Evolutionary conservation across 2,797 vertebrate species (phyloP), one percentile per base, ranked within the genome.

Genomic region (Psittacula echo): DNA sequence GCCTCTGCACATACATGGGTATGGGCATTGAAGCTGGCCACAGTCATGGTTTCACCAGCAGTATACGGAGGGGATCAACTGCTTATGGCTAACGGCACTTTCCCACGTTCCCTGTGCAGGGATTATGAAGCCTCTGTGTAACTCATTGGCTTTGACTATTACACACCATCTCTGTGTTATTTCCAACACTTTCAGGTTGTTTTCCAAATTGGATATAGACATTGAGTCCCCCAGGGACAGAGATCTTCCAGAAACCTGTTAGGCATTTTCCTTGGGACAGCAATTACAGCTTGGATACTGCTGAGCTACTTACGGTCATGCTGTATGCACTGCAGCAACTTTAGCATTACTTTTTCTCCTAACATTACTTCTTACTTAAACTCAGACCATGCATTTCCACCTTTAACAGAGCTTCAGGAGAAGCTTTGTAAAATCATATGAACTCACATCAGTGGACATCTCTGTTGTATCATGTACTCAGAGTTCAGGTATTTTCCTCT

Each of bases 21-120:
- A 51, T 0, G 26, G 29, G 60, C 60, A 67, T 61, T 58, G 68
- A 82, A 44, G 81, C 37, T 58, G 54, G 44, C 17, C 45, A n/a
- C 3, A 15, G 51, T 53, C n/a, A 7, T 14, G 50, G 47, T 42
- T 37, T 60, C 34, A 64, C 50, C 42, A 78, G 61, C 62, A 48
- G 24, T 1, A 5, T 7, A 10, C 0, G 0, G 53, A 77, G n/a
- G 18, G 17, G 51, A 56, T 51, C 75, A 53, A 2, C 24, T 79
- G 39, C 32, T 62, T 3, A 9, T 3, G 22, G 32, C 72, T 68
- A 14, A 27, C 2, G 2, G 10, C 3, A 3, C 16, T 79, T 74
- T 37, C 47, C 39, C 10, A 2, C 27, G 13, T 56, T 72, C 30
- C n/a, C 64, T 20, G 7, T 2, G 4, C 66, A 81, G 62, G 54